These are phyloP conservation scores for Camponotus fellah DNA, from an alignment of 2,888 invertebrate species.

Conservation along the genomic window DNA sequence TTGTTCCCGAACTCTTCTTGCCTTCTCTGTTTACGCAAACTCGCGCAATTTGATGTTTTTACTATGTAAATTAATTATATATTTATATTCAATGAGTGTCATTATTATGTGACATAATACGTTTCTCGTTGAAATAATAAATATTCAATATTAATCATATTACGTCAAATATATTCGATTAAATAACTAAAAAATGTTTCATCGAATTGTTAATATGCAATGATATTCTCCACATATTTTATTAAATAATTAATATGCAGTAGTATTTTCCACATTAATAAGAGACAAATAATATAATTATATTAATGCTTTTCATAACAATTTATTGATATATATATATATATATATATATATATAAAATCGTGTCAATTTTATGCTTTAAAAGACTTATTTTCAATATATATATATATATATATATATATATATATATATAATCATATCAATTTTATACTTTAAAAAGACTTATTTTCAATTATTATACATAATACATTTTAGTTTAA, in stretches of 20 bases:
- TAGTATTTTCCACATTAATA: conserved; percentile 22
- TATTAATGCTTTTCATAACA: not conserved
- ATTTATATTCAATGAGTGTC: conserved; percentile 17
- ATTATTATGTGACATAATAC: conserved; percentile 19
- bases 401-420: no score
- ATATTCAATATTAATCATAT: conserved; percentile 33
- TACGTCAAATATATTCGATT: not conserved
- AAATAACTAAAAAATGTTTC: conserved; percentile 20
- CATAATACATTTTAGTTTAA: not conserved
- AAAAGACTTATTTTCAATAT: not conserved
- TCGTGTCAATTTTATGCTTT: not conserved
- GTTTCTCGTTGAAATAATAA: conserved; percentile 6
- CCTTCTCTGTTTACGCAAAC: not conserved
- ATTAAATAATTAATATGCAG: conserved; percentile 10
- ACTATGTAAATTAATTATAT: conserved; percentile 10
- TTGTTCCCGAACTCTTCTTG: not conserved
- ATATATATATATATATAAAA: not conserved
- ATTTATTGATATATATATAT: not conserved
- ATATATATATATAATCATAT: not conserved
- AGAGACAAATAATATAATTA: not conserved
- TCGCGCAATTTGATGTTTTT: conserved; percentile 9
- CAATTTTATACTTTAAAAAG: not conserved
- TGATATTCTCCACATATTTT: conserved; percentile 1
- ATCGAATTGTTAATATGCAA: not conserved
- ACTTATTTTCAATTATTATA: not conserved